Conservation (phyloP, 2,113 vertebrate species). For the Perca fluviatilis region DNA sequence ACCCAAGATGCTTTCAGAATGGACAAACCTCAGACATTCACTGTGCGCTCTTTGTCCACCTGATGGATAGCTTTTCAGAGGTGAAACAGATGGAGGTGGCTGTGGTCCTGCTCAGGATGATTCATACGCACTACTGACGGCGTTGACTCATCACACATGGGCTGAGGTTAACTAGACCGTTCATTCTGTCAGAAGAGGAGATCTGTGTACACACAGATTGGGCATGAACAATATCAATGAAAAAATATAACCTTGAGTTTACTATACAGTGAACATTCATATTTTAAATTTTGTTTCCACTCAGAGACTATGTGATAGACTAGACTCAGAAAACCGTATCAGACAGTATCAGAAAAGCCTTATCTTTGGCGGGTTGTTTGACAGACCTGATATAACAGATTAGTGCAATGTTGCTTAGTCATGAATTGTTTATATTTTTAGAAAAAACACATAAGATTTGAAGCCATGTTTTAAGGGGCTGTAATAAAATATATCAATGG, state of each 20-base stretch:
- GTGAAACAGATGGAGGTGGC: slow-evolving; percentile 1
- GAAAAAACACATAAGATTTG: too few relatives aligned
- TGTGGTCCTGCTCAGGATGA: slow-evolving; percentile 8
- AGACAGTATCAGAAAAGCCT: too few relatives aligned
- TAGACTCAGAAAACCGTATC: too few relatives aligned
- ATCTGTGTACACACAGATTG: neutral
- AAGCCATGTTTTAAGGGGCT: too few relatives aligned
- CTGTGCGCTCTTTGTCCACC: neutral
- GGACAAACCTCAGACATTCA: slow-evolving; percentile 22
- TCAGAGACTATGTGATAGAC: neutral
- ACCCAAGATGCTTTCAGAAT: slow-evolving; percentile 55
- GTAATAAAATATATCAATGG: too few relatives aligned
- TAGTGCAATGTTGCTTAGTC: too few relatives aligned
- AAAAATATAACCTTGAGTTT: neutral
- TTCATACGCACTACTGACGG: slow-evolving; percentile 11
- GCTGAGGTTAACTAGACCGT: neutral
- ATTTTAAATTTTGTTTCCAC: neutral
- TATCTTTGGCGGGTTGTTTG: too few relatives aligned
- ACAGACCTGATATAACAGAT: too few relatives aligned
- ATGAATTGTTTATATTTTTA: too few relatives aligned
- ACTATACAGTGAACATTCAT: neutral
- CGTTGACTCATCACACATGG: slow-evolving; percentile 15
- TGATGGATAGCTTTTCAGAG: slow-evolving; percentile 39
- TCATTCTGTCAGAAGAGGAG: neutral
- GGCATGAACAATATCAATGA: too few relatives aligned